Conservation (phyloP, 2,797 vertebrate genomes). For the Morelia viridis region DNA sequence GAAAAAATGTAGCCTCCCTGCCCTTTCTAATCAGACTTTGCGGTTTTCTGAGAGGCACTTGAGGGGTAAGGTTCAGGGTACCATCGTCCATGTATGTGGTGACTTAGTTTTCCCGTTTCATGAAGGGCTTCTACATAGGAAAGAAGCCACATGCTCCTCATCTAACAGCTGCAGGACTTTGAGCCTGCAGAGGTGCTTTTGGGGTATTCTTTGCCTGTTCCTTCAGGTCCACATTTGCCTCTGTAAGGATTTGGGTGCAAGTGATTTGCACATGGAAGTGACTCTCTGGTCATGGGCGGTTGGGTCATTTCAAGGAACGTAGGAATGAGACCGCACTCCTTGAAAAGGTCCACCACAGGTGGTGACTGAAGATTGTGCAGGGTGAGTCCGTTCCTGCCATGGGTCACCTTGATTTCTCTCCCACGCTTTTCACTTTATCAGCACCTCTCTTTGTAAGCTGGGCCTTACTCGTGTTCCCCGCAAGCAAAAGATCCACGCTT, state of each 20-base stretch:
- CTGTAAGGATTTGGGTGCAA: neutral
- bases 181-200: neutral
- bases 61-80: neutral
- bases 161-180: neutral
- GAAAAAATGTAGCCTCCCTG: neutral
- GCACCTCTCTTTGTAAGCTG: constrained; percentile 51
- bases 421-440: constrained; percentile 62
- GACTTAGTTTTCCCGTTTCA: rapidly evolving
- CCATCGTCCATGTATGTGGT: neutral
- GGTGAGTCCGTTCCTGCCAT: constrained; percentile 80
- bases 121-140: neutral
- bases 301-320: constrained; percentile 8
- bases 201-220: neutral
- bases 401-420: constrained; percentile 78
- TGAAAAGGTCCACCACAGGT: constrained; percentile 56
- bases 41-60: neutral
- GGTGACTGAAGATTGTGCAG: constrained; percentile 60
- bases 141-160: neutral
- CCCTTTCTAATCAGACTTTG: neutral
- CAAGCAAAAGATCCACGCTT: constrained; percentile 46
- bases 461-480: constrained; percentile 43
- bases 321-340: constrained; percentile 54
- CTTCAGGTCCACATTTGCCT: neutral
- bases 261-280: neutral
- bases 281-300: neutral